phyloP scores from a whole-genome alignment of 2,888 invertebrate genomes.

The Phorcus lineatus region DNA sequence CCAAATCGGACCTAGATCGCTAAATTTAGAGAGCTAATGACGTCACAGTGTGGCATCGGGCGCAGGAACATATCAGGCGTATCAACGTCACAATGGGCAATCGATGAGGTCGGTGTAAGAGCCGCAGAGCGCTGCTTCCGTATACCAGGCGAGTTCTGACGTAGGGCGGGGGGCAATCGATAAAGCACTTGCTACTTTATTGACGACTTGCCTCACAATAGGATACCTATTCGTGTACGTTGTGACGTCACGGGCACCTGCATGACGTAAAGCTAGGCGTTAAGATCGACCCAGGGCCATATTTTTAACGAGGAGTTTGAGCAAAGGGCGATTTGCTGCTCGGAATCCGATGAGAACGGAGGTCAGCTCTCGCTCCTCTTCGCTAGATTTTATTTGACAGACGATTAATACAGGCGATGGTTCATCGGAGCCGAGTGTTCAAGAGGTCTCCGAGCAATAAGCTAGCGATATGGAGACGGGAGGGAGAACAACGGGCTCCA shows the following conservation, averaged over 20 bases:
- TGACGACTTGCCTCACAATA: conserved; percentile 11
- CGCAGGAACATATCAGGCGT: not conserved
- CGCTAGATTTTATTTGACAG: not conserved
- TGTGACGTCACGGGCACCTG: not conserved
- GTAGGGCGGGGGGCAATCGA: not conserved
- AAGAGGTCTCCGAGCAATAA: not conserved
- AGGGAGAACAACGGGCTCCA: not conserved
- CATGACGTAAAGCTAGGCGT: not conserved
- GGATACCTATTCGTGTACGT: not conserved
- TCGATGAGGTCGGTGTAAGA: not conserved
- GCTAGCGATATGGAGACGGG: not conserved
- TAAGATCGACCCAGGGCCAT: conserved; percentile 21
- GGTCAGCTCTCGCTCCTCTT: too few relatives aligned
- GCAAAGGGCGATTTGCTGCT: not conserved
- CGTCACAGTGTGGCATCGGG: not conserved
- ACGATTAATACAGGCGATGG: not conserved
- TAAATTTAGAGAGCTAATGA: not conserved
- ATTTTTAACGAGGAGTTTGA: not conserved
- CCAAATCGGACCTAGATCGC: not conserved
- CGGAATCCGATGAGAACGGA: not conserved
- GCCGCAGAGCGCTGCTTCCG: not conserved
- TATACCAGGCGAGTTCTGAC: not conserved
- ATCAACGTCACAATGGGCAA: conserved; percentile 1
- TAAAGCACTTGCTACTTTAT: not conserved
- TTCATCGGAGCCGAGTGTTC: not conserved